Conservation (phyloP, 2,888 invertebrate species). For the Pilophorus perplexus region DNA sequence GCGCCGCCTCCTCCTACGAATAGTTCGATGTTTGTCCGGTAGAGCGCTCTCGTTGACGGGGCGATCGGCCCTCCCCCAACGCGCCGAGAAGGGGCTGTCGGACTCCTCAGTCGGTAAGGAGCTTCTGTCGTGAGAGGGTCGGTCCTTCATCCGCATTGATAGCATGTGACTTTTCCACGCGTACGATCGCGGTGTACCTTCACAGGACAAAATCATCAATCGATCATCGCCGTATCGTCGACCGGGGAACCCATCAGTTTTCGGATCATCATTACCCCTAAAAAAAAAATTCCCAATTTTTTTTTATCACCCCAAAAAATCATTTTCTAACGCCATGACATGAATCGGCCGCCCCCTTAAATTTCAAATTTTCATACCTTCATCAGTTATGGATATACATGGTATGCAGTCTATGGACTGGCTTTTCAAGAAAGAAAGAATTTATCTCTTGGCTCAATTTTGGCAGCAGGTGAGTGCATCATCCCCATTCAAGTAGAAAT, state of each 20-base stretch:
- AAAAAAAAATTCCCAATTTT: neutral
- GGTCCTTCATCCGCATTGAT: slow-evolving; percentile 1
- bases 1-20: slow-evolving; percentile 6
- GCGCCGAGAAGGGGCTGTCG: slow-evolving; percentile 20
- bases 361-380: neutral
- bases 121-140: slow-evolving; percentile 26
- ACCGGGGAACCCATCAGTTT: neutral
- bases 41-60: slow-evolving; percentile 32
- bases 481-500: slow-evolving; percentile 35
- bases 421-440: slow-evolving; percentile 93
- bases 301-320: neutral
- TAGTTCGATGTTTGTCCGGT: slow-evolving; percentile 1
- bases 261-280: neutral
- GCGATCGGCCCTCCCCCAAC: slow-evolving; percentile 22
- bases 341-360: slow-evolving; percentile 6
- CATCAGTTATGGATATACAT: slow-evolving; percentile 72
- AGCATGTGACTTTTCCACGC: slow-evolving; percentile 25
- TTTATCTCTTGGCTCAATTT: slow-evolving; percentile 90
- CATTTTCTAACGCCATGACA: slow-evolving; percentile 20
- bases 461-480: slow-evolving; percentile 85
- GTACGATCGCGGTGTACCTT: slow-evolving; percentile 30
- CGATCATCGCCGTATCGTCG: neutral
- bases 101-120: slow-evolving; percentile 27
- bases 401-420: slow-evolving; percentile 95
- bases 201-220: slow-evolving; percentile 8